Evolutionary conservation across 2,113 vertebrate genomes (phyloP).

Genomic region (Holacanthus passer): DNA sequence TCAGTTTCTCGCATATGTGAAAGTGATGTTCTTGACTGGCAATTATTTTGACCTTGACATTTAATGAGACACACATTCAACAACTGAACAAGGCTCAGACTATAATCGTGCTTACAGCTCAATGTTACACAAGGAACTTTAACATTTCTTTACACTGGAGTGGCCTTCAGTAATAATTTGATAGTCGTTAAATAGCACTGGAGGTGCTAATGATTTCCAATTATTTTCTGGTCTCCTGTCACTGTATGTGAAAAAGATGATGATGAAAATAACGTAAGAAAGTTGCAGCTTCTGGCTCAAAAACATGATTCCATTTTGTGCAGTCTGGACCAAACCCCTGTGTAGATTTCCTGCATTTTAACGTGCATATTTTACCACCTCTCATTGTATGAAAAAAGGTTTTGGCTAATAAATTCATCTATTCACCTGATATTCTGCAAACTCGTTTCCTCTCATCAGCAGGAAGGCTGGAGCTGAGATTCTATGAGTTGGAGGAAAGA

Average conservation of each 20-base stretch:
- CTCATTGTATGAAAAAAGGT: background rate
- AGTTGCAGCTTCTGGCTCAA: too few species aligned
- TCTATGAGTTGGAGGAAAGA: background rate
- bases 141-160: background rate
- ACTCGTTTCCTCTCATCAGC: background rate
- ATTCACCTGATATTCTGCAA: background rate
- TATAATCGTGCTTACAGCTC: background rate
- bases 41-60: slow-evolving; percentile 7
- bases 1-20: background rate
- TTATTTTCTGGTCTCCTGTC: background rate
- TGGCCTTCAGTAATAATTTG: background rate
- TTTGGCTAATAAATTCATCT: slow-evolving; percentile 3
- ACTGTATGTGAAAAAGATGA: background rate
- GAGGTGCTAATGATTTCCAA: background rate
- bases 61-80: background rate
- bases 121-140: background rate
- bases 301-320: background rate
- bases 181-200: background rate
- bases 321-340: too few species aligned
- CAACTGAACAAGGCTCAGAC: background rate
- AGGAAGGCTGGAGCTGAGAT: background rate
- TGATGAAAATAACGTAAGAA: too few species aligned
- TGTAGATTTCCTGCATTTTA: background rate
- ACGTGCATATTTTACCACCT: background rate
- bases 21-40: background rate